These are phyloP conservation scores for Calidris pygmaea DNA, from an alignment of 2,113 vertebrate genomes.

Conservation along the genomic window DNA sequence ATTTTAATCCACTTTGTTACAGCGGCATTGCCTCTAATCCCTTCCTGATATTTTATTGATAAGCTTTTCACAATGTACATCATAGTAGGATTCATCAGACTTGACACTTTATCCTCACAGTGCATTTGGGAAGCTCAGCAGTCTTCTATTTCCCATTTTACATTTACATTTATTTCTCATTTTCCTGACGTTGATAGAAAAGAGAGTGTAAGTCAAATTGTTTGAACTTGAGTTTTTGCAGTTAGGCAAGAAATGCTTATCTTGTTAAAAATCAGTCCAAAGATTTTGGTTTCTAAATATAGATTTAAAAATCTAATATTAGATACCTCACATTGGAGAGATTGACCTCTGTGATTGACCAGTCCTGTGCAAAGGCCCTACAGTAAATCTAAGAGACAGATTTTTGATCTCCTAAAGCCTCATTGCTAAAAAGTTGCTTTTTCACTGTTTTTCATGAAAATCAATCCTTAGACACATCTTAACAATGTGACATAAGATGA, in stretches of 20 bases:
- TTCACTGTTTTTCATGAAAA: background rate
- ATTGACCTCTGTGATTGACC: background rate
- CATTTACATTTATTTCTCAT: constrained; percentile 34
- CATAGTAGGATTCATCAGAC: constrained; percentile 37
- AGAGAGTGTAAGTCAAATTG: background rate
- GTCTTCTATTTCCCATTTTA: background rate
- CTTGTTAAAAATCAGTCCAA: constrained; percentile 17
- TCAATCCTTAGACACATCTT: background rate
- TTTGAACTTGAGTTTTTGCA: constrained; percentile 10
- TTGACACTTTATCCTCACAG: constrained; percentile 40
- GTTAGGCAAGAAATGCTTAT: background rate
- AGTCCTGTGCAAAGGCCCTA: background rate
- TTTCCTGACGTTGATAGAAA: constrained; percentile 23
- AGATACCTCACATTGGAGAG: background rate
- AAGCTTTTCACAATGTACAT: constrained; percentile 33
- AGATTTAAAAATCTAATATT: background rate
- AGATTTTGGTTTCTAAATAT: constrained; percentile 1
- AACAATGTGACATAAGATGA: background rate
- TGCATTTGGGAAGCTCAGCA: constrained; percentile 27
- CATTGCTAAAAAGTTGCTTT: background rate
- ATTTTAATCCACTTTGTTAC: constrained; percentile 39
- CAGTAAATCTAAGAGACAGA: background rate
- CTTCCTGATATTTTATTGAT: constrained; percentile 56
- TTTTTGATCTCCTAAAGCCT: background rate
- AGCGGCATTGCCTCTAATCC: constrained; percentile 32